Evolutionary conservation across 2,888 invertebrate species (phyloP).

Genomic region (Mactromeris polynyma): DNA sequence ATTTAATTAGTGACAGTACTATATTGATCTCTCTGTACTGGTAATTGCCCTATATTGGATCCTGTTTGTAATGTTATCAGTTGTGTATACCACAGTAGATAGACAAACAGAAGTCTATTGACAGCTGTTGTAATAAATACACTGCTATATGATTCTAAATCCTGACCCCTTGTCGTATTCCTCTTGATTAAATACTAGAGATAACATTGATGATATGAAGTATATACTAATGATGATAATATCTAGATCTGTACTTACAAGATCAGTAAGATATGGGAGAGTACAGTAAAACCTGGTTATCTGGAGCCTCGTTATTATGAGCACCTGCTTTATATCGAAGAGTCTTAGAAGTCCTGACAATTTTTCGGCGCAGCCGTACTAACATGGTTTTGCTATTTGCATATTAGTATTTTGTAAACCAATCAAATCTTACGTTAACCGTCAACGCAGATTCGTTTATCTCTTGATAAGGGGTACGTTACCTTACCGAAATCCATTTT

Average conservation of each 20-base stretch:
- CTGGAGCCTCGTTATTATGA: no score
- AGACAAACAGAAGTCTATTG: background rate
- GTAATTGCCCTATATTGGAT: background rate
- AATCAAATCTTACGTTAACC: no score
- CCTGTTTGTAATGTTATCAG: background rate
- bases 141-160: background rate
- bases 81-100: background rate
- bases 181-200: background rate
- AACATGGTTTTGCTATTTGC: no score
- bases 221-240: conserved; percentile 9
- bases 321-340: no score
- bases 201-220: background rate
- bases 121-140: background rate
- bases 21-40: background rate
- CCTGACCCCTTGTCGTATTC: background rate
- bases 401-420: no score
- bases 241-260: conserved; percentile 16
- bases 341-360: no score
- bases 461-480: no score
- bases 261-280: background rate
- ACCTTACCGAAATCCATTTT: no score
- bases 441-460: no score
- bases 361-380: no score
- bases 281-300: no score
- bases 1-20: conserved; percentile 2